Conservation (phyloP, 23 tunicate genomes). For the Ciona savignyi region DNA sequence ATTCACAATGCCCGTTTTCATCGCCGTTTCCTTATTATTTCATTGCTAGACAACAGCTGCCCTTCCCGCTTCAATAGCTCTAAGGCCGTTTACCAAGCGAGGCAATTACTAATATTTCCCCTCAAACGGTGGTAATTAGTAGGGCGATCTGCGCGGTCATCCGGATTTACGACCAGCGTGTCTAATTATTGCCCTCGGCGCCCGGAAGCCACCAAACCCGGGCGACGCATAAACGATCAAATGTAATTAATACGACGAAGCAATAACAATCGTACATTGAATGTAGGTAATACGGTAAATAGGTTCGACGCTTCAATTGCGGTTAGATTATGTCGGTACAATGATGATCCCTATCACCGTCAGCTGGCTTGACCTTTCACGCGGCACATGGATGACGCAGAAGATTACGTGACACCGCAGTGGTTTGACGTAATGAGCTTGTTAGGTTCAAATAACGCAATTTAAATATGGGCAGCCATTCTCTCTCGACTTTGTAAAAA, state of each 20-base stretch:
- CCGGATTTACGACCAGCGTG: not conserved
- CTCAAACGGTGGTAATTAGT: not conserved
- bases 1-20: not conserved
- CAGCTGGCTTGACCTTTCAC: slow-evolving; percentile 1
- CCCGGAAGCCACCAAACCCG: not conserved
- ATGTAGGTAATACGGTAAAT: too few relatives aligned
- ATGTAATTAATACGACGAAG: too few relatives aligned
- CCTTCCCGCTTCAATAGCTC: not conserved
- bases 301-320: too few relatives aligned
- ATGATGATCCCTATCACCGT: not conserved
- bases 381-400: not conserved
- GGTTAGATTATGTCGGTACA: too few relatives aligned
- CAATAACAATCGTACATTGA: too few relatives aligned
- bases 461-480: not conserved
- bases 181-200: not conserved
- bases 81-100: not conserved
- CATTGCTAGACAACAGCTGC: not conserved
- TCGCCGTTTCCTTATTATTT: not conserved
- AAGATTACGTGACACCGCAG: not conserved
- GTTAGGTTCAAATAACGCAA: not conserved
- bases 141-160: not conserved
- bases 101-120: not conserved
- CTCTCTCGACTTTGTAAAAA: too few relatives aligned
- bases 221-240: not conserved
- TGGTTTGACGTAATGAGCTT: not conserved